Conservation (phyloP, 1,140 invertebrate genomes). For the Aphidius gifuensis region DNA sequence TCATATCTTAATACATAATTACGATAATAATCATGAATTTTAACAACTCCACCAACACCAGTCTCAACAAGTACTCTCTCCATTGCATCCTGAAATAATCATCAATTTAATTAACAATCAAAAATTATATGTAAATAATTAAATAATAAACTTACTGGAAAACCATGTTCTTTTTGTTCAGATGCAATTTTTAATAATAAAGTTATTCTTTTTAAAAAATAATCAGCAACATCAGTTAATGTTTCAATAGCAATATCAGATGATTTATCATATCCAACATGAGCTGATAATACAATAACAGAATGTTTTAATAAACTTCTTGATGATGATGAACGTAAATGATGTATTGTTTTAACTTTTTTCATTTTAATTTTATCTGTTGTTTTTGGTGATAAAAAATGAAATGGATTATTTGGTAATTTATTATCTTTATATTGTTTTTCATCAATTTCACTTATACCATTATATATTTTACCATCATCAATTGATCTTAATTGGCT, state of each 20-base stretch:
- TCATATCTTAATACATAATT: conserved; percentile 56
- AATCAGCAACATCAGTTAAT: conserved; percentile 56
- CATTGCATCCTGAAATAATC: conserved; percentile 52
- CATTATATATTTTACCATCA: conserved; percentile 39
- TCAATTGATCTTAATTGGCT: conserved; percentile 45
- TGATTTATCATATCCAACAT: conserved; percentile 53
- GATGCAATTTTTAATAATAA: conserved; percentile 54
- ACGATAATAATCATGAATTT: conserved; percentile 58
- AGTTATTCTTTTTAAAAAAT: conserved; percentile 57
- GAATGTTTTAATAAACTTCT: conserved; percentile 46
- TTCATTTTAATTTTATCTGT: conserved; percentile 33
- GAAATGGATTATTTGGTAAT: conserved; percentile 33
- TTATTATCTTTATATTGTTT: conserved; percentile 26
- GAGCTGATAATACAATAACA: conserved; percentile 48
- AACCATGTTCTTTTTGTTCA: conserved; percentile 55
- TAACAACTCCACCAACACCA: conserved; percentile 54
- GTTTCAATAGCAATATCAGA: conserved; percentile 57
- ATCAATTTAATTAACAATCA: conserved; percentile 5
- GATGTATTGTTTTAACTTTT: conserved; percentile 29
- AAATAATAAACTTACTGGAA: conserved; percentile 52
- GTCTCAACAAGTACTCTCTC: conserved; percentile 60
- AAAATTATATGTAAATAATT: conserved; percentile 14
- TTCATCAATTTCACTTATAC: conserved; percentile 38
- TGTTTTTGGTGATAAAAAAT: conserved; percentile 32
- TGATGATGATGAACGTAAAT: conserved; percentile 41